A percentile compares a stretch with the other conserved stretches of the same genome.
Conservation (phyloP, 2,888 invertebrate species). For the Ecliptopera silaceata region DNA sequence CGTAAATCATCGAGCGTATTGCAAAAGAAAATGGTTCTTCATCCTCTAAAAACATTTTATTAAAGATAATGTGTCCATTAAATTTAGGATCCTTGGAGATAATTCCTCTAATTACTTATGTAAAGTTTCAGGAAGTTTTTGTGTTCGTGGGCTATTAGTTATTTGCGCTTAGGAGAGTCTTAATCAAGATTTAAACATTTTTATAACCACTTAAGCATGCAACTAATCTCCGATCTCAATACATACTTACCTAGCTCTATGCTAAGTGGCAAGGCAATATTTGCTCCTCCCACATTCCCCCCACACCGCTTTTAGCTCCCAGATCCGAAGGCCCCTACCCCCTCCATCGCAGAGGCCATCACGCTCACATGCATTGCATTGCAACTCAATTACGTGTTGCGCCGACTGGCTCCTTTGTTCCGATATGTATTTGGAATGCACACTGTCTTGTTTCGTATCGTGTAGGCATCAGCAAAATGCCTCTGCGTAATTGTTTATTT, state of each 20-base stretch:
- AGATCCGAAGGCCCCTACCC: conserved; percentile 46
- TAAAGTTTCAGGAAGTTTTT: too few species aligned
- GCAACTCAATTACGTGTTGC: conserved; percentile 46
- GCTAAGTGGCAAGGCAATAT: conserved; percentile 10
- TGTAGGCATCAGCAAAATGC: neutral
- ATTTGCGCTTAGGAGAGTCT: too few species aligned
- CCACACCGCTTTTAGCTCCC: conserved; percentile 46
- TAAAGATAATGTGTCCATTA: too few species aligned
- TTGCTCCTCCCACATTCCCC: conserved; percentile 9
- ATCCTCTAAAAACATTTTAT: too few species aligned
- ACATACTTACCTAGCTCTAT: neutral
- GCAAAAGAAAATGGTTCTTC: too few species aligned
- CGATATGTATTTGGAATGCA: conserved; percentile 29
- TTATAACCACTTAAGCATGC: too few species aligned
- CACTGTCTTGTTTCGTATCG: neutral
- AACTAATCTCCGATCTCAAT: neutral
- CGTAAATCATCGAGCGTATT: too few species aligned
- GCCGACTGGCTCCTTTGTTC: conserved; percentile 43
- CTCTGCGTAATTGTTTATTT: too few species aligned
- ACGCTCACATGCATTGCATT: conserved; percentile 38
- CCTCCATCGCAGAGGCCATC: conserved; percentile 38
- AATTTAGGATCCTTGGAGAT: too few species aligned
- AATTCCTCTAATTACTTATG: too few species aligned
- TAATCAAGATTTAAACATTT: too few species aligned
- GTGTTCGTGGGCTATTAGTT: too few species aligned